A percentile compares a stretch with the other conserved stretches of the same genome.
Conservation (phyloP, 2,113 vertebrate genomes). For the Vombatus ursinus region DNA sequence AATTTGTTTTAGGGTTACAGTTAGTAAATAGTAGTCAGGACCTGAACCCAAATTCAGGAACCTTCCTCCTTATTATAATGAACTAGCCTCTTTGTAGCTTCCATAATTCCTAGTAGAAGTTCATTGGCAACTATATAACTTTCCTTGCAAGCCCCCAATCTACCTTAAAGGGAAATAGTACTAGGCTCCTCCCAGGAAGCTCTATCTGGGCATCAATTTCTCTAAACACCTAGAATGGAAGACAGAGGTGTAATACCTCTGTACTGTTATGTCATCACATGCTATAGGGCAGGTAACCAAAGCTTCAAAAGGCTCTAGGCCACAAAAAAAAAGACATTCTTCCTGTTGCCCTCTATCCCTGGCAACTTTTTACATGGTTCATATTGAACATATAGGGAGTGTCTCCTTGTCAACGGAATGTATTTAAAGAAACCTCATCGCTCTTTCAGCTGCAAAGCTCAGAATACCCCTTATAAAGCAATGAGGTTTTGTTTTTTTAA, state of each 20-base stretch:
- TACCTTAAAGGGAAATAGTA: not conserved
- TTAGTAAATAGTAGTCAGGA: not conserved
- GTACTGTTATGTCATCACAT: too few species aligned
- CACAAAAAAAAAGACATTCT: not conserved
- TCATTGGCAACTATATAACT: not conserved
- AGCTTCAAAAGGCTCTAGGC: not conserved
- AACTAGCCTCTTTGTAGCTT: not conserved
- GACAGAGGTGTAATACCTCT: fast-evolving
- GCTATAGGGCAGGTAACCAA: not conserved
- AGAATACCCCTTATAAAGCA: not conserved
- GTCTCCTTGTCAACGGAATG: not conserved
- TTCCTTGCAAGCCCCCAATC: not conserved
- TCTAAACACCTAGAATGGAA: conserved; percentile 34
- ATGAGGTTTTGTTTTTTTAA: not conserved
- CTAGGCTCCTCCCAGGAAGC: not conserved
- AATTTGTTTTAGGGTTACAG: not conserved
- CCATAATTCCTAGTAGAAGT: not conserved
- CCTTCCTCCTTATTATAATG: not conserved
- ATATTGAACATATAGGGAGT: not conserved
- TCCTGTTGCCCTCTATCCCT: not conserved
- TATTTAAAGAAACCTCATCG: too few species aligned
- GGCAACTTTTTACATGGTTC: not conserved
- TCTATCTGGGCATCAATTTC: conserved; percentile 23
- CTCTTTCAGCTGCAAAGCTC: fast-evolving
- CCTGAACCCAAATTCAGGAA: not conserved